These are phyloP conservation scores for Adelognathus sp. DNA, from an alignment of 2,888 invertebrate genomes.

Conservation along the genomic window DNA sequence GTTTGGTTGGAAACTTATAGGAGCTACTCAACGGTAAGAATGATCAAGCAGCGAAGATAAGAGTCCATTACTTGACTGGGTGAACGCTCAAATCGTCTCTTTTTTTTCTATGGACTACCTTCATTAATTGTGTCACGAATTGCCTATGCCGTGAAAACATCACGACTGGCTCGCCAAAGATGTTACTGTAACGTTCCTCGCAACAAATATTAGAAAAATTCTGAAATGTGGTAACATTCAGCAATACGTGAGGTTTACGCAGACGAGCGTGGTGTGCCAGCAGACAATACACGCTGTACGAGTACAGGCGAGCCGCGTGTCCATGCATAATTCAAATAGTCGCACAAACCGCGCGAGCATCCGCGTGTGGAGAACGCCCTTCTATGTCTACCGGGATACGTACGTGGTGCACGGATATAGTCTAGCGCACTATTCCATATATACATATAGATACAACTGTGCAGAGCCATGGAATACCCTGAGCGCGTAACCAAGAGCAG, in stretches of 20 bases:
- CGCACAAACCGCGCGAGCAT: conserved; percentile 73
- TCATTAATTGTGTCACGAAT: no score
- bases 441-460: not conserved
- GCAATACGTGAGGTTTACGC: conserved; percentile 21
- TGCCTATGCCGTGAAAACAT: no score
- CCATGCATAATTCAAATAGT: conserved; percentile 81
- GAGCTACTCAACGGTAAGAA: no score
- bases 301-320: conserved; percentile 76
- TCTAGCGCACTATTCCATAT: not conserved
- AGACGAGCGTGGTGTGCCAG: conserved; percentile 69
- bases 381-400: conserved; percentile 9
- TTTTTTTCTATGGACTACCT: no score
- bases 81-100: no score
- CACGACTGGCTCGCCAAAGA: no score
- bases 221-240: not conserved
- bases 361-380: conserved; percentile 58
- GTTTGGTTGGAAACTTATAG: no score
- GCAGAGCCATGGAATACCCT: conserved; percentile 6
- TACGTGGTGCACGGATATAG: not conserved
- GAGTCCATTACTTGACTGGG: no score
- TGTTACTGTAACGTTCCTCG: no score
- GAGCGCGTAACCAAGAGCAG: conserved; percentile 71
- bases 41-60: no score
- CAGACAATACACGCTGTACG: conserved; percentile 79
- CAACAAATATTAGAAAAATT: not conserved